Conservation (phyloP, 2,888 invertebrate species). For the Nymphalis polychloros region DNA sequence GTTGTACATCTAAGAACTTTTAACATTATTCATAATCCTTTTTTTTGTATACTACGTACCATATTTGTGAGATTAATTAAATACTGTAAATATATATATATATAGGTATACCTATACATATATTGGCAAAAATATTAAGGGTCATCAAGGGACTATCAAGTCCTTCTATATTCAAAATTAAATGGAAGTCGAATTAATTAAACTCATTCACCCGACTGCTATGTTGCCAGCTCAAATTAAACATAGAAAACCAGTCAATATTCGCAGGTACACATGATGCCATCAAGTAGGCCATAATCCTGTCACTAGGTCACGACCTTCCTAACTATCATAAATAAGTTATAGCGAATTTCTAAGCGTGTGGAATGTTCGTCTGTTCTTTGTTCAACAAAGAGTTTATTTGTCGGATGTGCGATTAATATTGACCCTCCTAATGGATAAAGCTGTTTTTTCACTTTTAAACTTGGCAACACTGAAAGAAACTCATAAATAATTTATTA, state of each 20-base stretch:
- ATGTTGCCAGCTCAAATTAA: background rate
- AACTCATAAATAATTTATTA: too few relatives aligned
- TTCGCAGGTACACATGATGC: constrained; percentile 12
- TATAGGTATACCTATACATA: too few relatives aligned
- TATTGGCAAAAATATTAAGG: too few relatives aligned
- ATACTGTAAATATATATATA: too few relatives aligned
- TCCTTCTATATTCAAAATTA: too few relatives aligned
- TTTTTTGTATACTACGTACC: too few relatives aligned
- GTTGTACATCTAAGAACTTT: too few relatives aligned
- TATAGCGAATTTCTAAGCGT: background rate
- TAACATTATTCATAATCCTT: too few relatives aligned
- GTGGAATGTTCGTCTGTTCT: background rate
- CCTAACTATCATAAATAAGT: constrained; percentile 1
- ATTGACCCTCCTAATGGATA: background rate
- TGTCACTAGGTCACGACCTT: constrained; percentile 8
- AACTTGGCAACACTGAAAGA: too few relatives aligned
- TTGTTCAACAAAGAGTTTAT: background rate
- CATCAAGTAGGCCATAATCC: constrained; percentile 8
- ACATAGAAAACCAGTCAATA: constrained; percentile 1
- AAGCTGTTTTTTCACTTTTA: background rate
- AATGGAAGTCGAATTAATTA: background rate
- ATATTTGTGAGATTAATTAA: too few relatives aligned
- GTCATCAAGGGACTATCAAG: too few relatives aligned
- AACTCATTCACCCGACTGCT: background rate
- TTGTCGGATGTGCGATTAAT: background rate